These are phyloP conservation scores for Nasonia oneida DNA, from an alignment of 2,888 invertebrate genomes.

Conservation along the genomic window DNA sequence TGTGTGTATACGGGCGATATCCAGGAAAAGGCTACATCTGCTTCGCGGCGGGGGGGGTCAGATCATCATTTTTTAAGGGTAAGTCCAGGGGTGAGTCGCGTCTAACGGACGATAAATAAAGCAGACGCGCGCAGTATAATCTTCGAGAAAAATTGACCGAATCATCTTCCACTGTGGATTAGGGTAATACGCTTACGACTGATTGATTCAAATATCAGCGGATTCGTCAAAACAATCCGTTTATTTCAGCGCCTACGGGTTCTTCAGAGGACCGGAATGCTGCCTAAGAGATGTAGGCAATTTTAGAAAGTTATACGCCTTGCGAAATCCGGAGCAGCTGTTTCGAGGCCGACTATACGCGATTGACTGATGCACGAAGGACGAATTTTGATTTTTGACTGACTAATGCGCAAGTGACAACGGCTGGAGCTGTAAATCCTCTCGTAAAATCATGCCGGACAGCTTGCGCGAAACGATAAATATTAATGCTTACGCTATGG, in stretches of 20 bases:
- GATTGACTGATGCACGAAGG: slow-evolving; percentile 58
- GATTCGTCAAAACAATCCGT: not conserved
- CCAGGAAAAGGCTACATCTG: slow-evolving; percentile 75
- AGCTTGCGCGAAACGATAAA: slow-evolving; percentile 77
- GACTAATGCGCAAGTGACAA: slow-evolving; percentile 69
- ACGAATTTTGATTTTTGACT: slow-evolving; percentile 55
- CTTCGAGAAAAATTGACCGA: slow-evolving; percentile 56
- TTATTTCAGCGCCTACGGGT: too few species aligned
- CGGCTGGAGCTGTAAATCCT: slow-evolving; percentile 73
- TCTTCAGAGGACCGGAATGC: not conserved
- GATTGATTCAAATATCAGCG: slow-evolving; percentile 21
- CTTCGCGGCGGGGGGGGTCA: slow-evolving; percentile 73
- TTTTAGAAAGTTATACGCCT: slow-evolving; percentile 45
- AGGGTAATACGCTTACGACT: slow-evolving; percentile 2
- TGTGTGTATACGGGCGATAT: slow-evolving; percentile 40
- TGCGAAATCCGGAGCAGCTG: slow-evolving; percentile 29
- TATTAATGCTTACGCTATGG: slow-evolving; percentile 74
- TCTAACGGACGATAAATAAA: slow-evolving; percentile 57
- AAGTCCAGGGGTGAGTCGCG: slow-evolving; percentile 64
- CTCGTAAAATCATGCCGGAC: slow-evolving; percentile 75
- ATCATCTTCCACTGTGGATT: slow-evolving; percentile 34
- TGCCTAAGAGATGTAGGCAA: not conserved
- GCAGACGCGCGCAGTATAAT: slow-evolving; percentile 42
- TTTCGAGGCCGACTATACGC: slow-evolving; percentile 39
- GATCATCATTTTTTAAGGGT: slow-evolving; percentile 76